Evolutionary conservation across 1,140 invertebrate species (phyloP).

Genomic region (Ephestia elutella): DNA sequence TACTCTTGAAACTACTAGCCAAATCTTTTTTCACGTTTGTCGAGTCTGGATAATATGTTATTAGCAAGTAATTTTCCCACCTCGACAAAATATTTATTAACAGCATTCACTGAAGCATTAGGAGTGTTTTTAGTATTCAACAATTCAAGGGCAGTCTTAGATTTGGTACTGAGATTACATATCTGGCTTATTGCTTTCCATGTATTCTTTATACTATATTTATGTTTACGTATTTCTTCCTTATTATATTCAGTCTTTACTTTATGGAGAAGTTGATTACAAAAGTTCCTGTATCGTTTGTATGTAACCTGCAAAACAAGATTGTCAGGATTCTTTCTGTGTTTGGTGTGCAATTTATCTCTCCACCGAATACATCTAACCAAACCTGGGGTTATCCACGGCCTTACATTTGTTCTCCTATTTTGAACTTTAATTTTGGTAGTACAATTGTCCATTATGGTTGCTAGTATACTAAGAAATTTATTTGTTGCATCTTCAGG

Average conservation of each 20-base stretch:
- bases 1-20: background rate
- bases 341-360: background rate
- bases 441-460: background rate
- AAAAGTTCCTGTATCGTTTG: conserved; percentile 7
- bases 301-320: background rate
- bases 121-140: background rate
- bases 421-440: background rate
- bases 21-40: background rate
- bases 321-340: conserved; percentile 5
- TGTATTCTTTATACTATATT: background rate
- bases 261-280: background rate
- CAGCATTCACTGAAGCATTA: background rate
- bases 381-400: conserved; percentile 3
- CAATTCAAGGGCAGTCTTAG: background rate
- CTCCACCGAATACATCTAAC: background rate
- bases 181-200: background rate
- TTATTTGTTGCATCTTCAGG: background rate
- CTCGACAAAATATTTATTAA: conserved; percentile 3
- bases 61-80: background rate
- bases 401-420: background rate
- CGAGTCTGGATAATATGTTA: background rate
- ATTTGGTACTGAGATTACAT: background rate
- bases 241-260: too few relatives aligned
- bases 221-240: background rate
- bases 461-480: background rate